These are phyloP conservation scores for Erythrolamprus reginae DNA, from an alignment of 2,113 vertebrate genomes.

Conservation along the genomic window DNA sequence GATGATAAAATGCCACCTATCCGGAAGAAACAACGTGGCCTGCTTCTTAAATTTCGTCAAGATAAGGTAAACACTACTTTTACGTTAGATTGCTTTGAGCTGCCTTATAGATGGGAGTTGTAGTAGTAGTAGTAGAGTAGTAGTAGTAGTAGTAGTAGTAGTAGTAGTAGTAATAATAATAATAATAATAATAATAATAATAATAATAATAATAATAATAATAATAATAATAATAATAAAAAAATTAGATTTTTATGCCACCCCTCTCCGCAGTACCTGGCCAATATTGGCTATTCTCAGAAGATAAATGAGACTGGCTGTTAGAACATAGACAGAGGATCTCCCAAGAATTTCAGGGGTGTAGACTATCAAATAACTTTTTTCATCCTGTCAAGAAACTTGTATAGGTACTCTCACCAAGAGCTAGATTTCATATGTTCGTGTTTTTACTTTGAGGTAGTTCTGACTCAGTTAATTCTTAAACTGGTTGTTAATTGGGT, in stretches of 20 bases:
- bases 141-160: too few relatives aligned
- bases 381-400: background rate
- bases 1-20: conserved; percentile 98
- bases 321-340: background rate
- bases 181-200: too few relatives aligned
- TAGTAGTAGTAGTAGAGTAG: too few relatives aligned
- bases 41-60: conserved; percentile 89
- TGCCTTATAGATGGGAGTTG: background rate
- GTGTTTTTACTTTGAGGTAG: background rate
- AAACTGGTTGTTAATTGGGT: background rate
- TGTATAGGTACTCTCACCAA: background rate
- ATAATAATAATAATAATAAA: too few relatives aligned
- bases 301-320: background rate
- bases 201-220: too few relatives aligned
- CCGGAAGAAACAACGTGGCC: conserved; percentile 89
- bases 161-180: too few relatives aligned
- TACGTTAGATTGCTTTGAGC: background rate
- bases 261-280: too few relatives aligned
- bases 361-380: background rate
- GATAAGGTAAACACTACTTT: conserved; percentile 82
- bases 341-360: background rate
- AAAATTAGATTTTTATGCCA: too few relatives aligned
- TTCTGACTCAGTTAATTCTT: background rate
- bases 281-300: background rate
- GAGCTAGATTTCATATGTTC: background rate